Conservation (phyloP, 2,797 vertebrate species). For the Nasua narica region DNA sequence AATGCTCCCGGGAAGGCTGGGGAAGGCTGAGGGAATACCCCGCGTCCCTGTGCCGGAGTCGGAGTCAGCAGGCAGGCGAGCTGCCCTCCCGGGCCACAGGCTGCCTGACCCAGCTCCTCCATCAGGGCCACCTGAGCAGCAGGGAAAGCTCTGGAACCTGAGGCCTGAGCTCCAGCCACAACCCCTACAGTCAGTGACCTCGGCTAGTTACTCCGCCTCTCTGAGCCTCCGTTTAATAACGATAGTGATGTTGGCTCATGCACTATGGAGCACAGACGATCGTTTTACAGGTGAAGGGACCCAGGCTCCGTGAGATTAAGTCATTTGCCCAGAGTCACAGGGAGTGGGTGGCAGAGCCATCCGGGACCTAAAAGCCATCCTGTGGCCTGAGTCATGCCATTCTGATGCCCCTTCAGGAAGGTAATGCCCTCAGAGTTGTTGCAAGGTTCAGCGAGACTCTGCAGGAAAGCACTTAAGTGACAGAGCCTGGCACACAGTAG, state of each 20-base stretch:
- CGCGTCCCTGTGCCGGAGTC: background rate
- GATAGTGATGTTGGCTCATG: background rate
- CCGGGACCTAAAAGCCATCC: background rate
- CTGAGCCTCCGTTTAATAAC: background rate
- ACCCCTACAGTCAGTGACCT: background rate
- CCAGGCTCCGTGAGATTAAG: background rate
- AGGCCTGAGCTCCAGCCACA: background rate
- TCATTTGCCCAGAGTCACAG: background rate
- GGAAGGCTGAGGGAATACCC: conserved; percentile 18
- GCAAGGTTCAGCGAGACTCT: background rate
- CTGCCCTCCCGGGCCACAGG: background rate
- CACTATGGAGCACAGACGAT: background rate
- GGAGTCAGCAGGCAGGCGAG: background rate
- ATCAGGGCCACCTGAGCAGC: background rate
- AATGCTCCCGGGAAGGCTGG: conserved; percentile 40
- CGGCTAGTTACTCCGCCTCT: background rate
- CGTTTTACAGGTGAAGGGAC: background rate
- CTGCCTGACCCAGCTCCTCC: background rate
- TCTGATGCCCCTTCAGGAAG: background rate
- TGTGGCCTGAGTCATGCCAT: no score
- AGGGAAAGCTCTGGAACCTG: background rate
- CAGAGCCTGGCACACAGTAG: background rate
- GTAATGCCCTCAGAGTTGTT: background rate
- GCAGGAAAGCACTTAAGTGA: background rate
- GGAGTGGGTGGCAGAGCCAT: background rate